Percentiles rank a stretch among this genome's conserved stretches.
These are phyloP conservation scores for Gobionotothen gibberifrons DNA, from an alignment of 2,797 vertebrate species.

Conservation along the genomic window DNA sequence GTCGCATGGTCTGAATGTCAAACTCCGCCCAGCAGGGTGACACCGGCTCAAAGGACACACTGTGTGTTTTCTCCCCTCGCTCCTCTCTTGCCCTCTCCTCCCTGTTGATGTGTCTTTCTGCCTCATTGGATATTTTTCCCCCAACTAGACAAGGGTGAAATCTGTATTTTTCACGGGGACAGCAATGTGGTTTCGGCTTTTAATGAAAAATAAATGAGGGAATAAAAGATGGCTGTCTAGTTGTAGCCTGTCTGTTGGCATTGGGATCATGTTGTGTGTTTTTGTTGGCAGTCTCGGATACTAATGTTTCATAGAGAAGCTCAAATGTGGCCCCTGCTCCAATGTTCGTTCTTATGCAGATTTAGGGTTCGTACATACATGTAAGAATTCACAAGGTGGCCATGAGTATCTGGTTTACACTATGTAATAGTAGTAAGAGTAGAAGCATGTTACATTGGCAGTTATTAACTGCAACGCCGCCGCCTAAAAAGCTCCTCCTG, in stretches of 20 bases:
- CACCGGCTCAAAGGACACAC: conserved; percentile 82
- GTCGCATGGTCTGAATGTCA: conserved; percentile 95
- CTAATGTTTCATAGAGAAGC: neutral
- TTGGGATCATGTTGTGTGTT: conserved; percentile 4
- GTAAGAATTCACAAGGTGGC: neutral
- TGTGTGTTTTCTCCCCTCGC: conserved; percentile 42
- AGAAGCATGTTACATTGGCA: neutral
- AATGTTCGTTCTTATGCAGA: neutral
- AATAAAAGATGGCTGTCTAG: conserved; percentile 38
- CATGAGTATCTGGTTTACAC: neutral
- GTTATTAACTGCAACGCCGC: neutral
- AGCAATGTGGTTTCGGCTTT: conserved; percentile 22
- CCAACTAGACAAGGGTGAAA: conserved; percentile 70
- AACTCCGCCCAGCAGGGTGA: conserved; percentile 85
- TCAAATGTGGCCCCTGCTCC: neutral
- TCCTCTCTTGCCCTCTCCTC: conserved; percentile 51
- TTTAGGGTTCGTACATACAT: neutral
- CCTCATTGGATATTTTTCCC: conserved; percentile 63
- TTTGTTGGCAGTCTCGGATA: conserved; percentile 7
- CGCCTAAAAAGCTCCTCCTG: neutral
- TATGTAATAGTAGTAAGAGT: neutral
- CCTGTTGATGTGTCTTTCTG: conserved; percentile 67
- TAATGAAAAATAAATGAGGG: conserved; percentile 68
- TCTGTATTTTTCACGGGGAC: conserved; percentile 61
- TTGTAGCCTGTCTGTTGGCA: conserved; percentile 21